A percentile compares a stretch with the other conserved stretches of the same genome.
Evolutionary conservation across 2,797 vertebrate genomes (phyloP).

Genomic region (Sternarchorhynchus goeldii): DNA sequence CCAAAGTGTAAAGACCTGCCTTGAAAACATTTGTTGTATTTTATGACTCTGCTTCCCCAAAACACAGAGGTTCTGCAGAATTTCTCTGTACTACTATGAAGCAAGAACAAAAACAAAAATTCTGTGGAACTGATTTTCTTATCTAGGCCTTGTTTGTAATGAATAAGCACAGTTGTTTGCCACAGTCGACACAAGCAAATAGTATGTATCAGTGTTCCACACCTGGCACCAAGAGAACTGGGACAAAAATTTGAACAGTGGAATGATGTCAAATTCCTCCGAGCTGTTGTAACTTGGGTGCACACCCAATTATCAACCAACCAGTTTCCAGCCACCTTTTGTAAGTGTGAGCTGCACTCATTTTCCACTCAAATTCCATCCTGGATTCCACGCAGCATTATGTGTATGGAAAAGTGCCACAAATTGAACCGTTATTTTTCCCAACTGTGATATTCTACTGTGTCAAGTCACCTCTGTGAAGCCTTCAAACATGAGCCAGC

Average conservation of each 20-base stretch:
- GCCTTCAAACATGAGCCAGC: slow-evolving; percentile 27
- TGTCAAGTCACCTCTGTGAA: not conserved
- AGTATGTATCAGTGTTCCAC: not conserved
- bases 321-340: not conserved
- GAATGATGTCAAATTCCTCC: not conserved
- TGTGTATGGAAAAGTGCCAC: not conserved
- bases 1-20: not conserved
- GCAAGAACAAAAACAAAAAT: not conserved
- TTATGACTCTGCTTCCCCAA: not conserved
- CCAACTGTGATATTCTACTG: not conserved
- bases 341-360: not conserved
- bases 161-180: slow-evolving; percentile 1
- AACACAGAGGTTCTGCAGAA: slow-evolving; percentile 13
- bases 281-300: no score
- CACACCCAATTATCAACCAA: no score
- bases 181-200: not conserved
- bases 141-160: slow-evolving; percentile 2
- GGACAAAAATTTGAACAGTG: not conserved
- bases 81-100: not conserved
- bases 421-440: not conserved
- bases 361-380: not conserved
- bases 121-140: slow-evolving; percentile 5
- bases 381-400: not conserved
- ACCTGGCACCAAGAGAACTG: slow-evolving; percentile 1
- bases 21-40: slow-evolving; percentile 10